Base-by-base conservation (phyloP, 1,140 invertebrate genomes). In the Pectinophora gossypiella region DNA sequence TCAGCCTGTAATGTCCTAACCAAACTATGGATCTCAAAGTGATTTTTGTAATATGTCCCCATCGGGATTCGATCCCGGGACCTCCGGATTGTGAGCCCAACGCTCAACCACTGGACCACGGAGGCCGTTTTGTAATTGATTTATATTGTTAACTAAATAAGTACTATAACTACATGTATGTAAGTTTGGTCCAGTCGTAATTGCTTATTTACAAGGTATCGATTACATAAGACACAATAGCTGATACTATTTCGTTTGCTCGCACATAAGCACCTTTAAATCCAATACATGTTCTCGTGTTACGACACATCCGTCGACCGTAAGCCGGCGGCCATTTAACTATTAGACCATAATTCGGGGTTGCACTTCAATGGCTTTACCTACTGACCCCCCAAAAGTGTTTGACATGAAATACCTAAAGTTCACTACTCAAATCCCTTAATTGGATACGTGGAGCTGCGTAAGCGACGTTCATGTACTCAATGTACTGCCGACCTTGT, bases 281-380 rank as follows among this genome's bases (percentile, higher is more conserved):
- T 68, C 65, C 63, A 68, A 68, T 64, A 64, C 55, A 63, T 61
- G 61, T 55, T 77, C 64, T 84, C 69, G 60, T 22, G 57, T 79
- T 81, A 79, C 80, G 56, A 21, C 40, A 64, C 78, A 83, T 83
- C 76, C 72, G 74, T 54, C 68, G 63, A 62, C 69, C 56, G 57
- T 74, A 76, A 76, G 61, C 72, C 68, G 65, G 55, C 64, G 54
- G 73, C 72, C 76, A 79, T 79, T 68, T 70, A 80, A 76, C 78
- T 82, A 81, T 71, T 76, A 78, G 75, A 76, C 68, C 59, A 77
- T 76, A 44, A 76, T 83, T 77, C 70, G 78, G 77, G 76, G 71
- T 67, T 72, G 77, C 83, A 86, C 72, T 86, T 86, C 54, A 58
- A 72, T 62, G 83, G 83, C 80, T 86, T 86, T 80, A 76, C 68